Percentiles rank a stretch among this genome's conserved stretches.
Conservation (phyloP, 2,113 vertebrate species). For the Peromyscus californicus region DNA sequence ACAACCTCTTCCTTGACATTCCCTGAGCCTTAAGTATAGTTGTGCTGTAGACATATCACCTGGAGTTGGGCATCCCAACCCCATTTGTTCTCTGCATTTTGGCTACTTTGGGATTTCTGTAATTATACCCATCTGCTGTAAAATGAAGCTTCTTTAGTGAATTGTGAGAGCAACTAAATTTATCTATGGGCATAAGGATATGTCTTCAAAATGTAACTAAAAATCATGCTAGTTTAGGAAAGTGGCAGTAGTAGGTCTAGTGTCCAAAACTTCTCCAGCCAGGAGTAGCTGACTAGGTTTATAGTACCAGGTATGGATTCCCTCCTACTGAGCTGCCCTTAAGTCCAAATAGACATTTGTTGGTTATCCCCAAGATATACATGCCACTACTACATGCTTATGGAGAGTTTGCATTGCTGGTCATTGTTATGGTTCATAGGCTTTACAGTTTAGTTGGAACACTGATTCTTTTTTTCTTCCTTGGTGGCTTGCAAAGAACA, state of each 20-base stretch:
- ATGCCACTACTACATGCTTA: background rate
- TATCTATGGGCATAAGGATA: background rate
- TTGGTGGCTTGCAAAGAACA: background rate
- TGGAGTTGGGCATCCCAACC: background rate
- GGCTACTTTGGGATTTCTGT: background rate
- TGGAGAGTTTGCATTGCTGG: background rate
- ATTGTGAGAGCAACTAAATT: background rate
- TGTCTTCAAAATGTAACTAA: background rate
- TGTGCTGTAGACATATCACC: background rate
- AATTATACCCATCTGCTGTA: background rate
- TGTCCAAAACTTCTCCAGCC: background rate
- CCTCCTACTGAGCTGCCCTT: background rate
- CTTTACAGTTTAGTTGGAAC: background rate
- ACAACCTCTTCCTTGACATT: background rate
- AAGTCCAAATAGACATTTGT: background rate
- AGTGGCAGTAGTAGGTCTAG: rapidly evolving
- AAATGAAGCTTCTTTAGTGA: background rate
- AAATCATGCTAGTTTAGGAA: background rate
- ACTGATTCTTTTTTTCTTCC: background rate
- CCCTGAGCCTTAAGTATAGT: background rate
- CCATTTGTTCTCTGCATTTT: background rate
- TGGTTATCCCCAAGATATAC: background rate
- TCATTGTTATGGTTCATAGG: background rate
- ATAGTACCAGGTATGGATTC: background rate
- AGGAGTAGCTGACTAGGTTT: background rate